Conservation (phyloP, 2,113 vertebrate genomes). For the Microcebus griseorufus region DNA sequence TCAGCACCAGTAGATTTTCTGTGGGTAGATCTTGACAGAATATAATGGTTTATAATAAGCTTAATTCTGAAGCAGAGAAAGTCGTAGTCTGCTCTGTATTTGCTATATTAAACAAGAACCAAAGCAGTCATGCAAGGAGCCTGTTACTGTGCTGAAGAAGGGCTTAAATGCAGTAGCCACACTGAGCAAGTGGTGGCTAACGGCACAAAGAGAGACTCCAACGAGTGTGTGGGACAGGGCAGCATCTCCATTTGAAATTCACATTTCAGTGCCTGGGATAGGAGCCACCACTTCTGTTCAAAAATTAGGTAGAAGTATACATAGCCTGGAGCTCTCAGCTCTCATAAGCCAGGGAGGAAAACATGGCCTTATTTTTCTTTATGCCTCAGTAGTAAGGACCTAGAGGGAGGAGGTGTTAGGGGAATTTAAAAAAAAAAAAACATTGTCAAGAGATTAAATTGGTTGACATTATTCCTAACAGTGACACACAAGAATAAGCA, state of each 20-base stretch:
- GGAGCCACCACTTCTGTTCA: neutral
- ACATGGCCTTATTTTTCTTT: neutral
- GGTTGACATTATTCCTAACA: slow-evolving; percentile 19
- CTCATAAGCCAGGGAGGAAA: neutral
- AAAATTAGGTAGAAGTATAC: neutral
- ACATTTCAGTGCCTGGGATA: neutral
- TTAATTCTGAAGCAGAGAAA: too few relatives aligned
- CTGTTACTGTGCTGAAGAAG: neutral
- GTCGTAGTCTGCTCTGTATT: too few relatives aligned
- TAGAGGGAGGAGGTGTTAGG: neutral
- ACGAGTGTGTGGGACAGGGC: fast-evolving
- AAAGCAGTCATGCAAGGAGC: neutral
- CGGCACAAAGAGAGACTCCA: neutral
- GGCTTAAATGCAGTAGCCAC: neutral
- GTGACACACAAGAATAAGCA: slow-evolving; percentile 40
- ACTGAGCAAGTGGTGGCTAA: neutral
- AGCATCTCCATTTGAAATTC: neutral
- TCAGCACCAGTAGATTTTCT: too few relatives aligned
- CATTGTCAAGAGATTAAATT: slow-evolving; percentile 1
- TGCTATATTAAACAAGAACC: neutral
- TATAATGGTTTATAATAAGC: too few relatives aligned
- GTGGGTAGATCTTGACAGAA: too few relatives aligned
- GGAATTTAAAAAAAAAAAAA: neutral
- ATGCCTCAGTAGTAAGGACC: neutral
- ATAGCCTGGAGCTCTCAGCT: neutral